phyloP scores from a whole-genome alignment of 2,888 invertebrate genomes.

The Lymantria dispar region DNA sequence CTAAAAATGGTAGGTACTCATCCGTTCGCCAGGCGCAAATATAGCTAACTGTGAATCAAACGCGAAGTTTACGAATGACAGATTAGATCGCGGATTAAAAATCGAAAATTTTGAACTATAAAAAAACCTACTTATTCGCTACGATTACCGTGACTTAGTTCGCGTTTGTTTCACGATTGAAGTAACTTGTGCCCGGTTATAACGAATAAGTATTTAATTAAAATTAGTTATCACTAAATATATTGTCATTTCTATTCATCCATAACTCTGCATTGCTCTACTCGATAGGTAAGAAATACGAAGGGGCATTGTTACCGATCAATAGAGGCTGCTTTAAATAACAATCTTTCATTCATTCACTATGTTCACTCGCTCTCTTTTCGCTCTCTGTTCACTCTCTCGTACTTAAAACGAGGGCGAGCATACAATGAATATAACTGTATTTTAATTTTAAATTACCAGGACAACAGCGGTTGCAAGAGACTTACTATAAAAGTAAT shows the following conservation, averaged over 20 bases:
- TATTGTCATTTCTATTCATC: not conserved
- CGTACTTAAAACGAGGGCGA: not conserved
- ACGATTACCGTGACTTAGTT: too few relatives aligned
- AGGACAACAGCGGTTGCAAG: slow-evolving; percentile 2
- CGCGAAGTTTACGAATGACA: too few relatives aligned
- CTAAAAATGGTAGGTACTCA: too few relatives aligned
- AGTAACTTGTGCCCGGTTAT: too few relatives aligned
- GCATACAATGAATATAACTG: not conserved
- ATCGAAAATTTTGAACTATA: too few relatives aligned
- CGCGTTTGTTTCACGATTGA: too few relatives aligned
- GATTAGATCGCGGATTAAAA: too few relatives aligned
- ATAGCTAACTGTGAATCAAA: too few relatives aligned
- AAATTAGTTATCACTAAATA: not conserved
- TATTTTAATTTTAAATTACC: slow-evolving; percentile 10
- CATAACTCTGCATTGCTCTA: not conserved
- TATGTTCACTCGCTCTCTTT: slow-evolving; percentile 10
- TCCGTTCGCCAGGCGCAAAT: too few relatives aligned
- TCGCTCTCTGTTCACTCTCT: slow-evolving; percentile 1
- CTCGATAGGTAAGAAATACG: not conserved
- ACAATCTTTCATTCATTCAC: slow-evolving; percentile 29
- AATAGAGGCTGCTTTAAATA: slow-evolving; percentile 34
- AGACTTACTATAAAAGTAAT: too few relatives aligned
- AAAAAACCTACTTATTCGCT: too few relatives aligned
- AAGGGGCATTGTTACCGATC: slow-evolving; percentile 33
- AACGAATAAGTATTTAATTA: too few relatives aligned